These are phyloP conservation scores for Cyprinodon tularosa DNA, from an alignment of 2,113 vertebrate genomes.

Conservation along the genomic window DNA sequence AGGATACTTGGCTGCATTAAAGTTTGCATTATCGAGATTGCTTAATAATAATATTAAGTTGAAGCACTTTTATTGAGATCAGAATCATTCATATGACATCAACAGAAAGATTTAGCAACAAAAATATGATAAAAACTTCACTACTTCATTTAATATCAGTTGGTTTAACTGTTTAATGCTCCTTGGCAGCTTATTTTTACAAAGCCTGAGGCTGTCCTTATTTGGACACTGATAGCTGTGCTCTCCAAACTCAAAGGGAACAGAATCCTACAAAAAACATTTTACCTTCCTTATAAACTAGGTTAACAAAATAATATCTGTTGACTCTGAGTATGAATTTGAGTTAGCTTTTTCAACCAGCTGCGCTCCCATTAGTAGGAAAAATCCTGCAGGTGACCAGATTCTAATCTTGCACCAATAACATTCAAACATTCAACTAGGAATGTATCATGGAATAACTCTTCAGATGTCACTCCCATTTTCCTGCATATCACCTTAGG, in stretches of 20 bases:
- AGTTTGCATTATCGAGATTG: neutral
- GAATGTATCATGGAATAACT: neutral
- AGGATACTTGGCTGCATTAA: neutral
- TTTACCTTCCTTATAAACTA: neutral
- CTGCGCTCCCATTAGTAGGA: neutral
- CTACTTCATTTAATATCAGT: neutral
- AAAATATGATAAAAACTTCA: neutral
- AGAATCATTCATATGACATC: neutral
- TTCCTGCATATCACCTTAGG: neutral
- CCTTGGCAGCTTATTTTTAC: neutral
- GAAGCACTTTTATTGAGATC: neutral
- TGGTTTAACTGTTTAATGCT: neutral
- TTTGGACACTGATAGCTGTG: neutral
- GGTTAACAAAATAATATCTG: neutral
- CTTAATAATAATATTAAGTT: neutral
- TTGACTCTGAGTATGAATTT: constrained; percentile 1
- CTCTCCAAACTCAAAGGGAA: constrained; percentile 3
- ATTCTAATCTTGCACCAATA: neutral
- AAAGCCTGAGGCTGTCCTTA: neutral
- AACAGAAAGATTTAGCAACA: neutral
- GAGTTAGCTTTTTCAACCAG: neutral
- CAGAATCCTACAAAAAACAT: neutral
- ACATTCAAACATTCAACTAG: neutral
- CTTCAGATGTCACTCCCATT: neutral
- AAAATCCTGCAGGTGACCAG: neutral